Evolutionary conservation across 2,797 vertebrate genomes (phyloP).

Genomic region (Morelia viridis): DNA sequence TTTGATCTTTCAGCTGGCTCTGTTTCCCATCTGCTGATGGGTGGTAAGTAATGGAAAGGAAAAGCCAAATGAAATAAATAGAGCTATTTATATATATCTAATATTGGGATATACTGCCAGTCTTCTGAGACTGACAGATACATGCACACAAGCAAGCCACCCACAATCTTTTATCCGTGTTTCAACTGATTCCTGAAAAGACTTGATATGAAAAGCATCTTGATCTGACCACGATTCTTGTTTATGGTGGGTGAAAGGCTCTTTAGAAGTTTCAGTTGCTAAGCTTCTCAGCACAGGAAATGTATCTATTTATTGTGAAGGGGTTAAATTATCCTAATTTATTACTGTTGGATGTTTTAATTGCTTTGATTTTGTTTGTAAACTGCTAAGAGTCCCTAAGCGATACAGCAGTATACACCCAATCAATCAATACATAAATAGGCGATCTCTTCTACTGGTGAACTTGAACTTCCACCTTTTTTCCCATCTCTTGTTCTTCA

Average conservation of each 20-base stretch:
- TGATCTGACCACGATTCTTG: neutral
- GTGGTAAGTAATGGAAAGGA: neutral
- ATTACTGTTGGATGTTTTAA: neutral
- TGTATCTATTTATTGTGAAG: neutral
- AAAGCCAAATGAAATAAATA: neutral
- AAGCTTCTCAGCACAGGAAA: neutral
- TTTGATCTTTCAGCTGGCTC: neutral
- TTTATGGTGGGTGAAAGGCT: neutral
- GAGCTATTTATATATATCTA: neutral
- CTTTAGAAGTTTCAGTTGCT: neutral
- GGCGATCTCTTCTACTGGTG: neutral
- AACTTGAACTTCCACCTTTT: neutral
- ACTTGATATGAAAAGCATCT: neutral
- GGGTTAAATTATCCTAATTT: neutral
- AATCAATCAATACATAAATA: neutral
- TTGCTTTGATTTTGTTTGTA: neutral
- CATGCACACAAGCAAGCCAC: neutral
- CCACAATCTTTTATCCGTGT: neutral
- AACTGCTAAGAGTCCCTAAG: neutral
- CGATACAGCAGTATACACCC: neutral
- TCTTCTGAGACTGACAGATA: neutral
- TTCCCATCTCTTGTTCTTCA: conserved; percentile 11
- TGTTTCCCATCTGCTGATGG: neutral
- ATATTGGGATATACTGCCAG: neutral
- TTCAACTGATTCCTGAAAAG: neutral